These are phyloP conservation scores for Amaurobius ferox DNA, from an alignment of 2,888 invertebrate genomes.

Conservation along the genomic window DNA sequence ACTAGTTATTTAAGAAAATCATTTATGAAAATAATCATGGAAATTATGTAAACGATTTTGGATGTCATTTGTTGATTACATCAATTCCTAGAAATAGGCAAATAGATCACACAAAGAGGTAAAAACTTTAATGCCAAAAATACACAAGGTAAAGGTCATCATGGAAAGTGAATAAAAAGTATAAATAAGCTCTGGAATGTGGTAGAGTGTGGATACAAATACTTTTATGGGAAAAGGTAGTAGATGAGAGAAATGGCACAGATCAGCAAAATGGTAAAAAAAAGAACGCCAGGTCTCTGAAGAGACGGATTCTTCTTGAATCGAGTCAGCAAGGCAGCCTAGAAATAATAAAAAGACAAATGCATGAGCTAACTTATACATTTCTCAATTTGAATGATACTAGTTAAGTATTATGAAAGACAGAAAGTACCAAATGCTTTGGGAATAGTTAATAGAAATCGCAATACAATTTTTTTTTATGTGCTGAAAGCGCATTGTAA, in stretches of 20 bases:
- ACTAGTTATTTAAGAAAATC: too few species aligned
- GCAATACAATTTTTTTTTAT: too few species aligned
- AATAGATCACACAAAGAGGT: constrained; percentile 2
- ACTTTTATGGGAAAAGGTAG: constrained; percentile 43
- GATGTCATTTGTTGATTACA: too few species aligned
- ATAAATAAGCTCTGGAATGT: constrained; percentile 60
- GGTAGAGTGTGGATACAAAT: neutral
- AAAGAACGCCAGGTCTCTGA: constrained; percentile 28
- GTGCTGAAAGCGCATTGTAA: too few species aligned
- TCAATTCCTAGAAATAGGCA: too few species aligned
- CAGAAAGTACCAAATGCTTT: too few species aligned
- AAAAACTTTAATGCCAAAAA: constrained; percentile 46
- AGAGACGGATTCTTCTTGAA: constrained; percentile 46
- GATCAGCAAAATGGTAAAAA: constrained; percentile 17
- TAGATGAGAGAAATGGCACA: constrained; percentile 34
- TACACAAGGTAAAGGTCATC: constrained; percentile 46
- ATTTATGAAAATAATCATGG: too few species aligned
- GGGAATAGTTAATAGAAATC: too few species aligned
- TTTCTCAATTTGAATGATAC: neutral
- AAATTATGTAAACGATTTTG: too few species aligned
- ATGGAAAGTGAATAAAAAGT: constrained; percentile 38
- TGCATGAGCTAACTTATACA: neutral
- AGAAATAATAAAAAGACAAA: neutral
- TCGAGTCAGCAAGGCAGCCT: constrained; percentile 45
- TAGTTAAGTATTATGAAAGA: too few species aligned